Base-by-base conservation (phyloP, 1,140 invertebrate species). In the Meloidogyne exigua region DNA sequence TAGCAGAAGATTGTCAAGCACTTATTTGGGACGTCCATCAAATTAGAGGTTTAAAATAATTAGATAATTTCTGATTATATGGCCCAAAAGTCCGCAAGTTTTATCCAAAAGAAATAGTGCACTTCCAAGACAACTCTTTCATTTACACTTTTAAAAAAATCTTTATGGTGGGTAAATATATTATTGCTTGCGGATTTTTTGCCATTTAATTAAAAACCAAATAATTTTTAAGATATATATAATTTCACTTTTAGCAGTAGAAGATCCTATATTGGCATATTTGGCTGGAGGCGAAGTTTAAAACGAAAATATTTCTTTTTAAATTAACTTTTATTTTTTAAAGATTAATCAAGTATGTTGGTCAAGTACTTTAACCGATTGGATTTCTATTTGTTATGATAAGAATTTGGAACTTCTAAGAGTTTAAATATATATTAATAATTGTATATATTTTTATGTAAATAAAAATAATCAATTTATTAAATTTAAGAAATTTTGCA, bases 381-480 rank as follows among this genome's bases (percentile, higher is more conserved):
- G 96, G 96, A 99, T 99, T 84, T 94, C 95, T 26, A 99, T 99
- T 88, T 98, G 96, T 89, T 99, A 98, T 88, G 98, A 97, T 89
- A 94, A 95, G 89, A 94, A 93, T 81, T 91, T 98, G 49, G 96
- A 99, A 90, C 98, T 99, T 84, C 90, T 99, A 68, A 90, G 96
- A 87, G 96, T 99, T 12, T 87, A 63, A 65, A 39, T 18, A 18
- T 18, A 49, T 18, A 18, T 57, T 57, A 57, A n/a, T n/a, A n/a
- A 57, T 57, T n/a, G 49, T 57, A 57, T n/a, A 21, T 57, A 57
- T n/a, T 44, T 44, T 44, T 57, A n/a, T 57, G 18, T n/a, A 57
- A n/a, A 57, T 57, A n/a, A 57, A 57, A n/a, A 15, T n/a, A n/a
- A n/a, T n/a, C n/a, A n/a, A n/a, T n/a, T n/a, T n/a, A n/a, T n/a